phyloP scores from a whole-genome alignment of 2,888 invertebrate species.

The Glyphotaelius pellucidus region DNA sequence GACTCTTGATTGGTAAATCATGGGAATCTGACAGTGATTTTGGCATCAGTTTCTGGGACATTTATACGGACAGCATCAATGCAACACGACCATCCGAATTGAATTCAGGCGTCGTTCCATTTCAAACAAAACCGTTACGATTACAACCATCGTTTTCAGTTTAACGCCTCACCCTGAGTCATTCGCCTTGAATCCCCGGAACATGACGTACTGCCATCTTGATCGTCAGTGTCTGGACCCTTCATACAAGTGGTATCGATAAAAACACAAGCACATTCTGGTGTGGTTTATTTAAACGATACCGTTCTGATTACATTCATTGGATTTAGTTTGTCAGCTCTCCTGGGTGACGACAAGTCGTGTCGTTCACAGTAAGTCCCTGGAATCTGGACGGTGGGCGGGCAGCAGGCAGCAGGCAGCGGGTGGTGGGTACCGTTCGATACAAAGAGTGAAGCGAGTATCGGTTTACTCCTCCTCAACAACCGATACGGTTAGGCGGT shows the following conservation, averaged over 20 bases:
- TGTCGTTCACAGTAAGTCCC: background rate
- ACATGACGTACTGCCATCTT: background rate
- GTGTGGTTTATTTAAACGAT: background rate
- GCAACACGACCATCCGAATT: too few relatives aligned
- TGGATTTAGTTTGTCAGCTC: background rate
- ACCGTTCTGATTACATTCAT: background rate
- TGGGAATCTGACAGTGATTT: background rate
- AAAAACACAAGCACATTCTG: background rate
- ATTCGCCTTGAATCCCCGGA: background rate
- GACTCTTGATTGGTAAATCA: background rate
- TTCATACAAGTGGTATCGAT: background rate
- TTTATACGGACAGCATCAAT: too few relatives aligned
- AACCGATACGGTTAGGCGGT: conserved; percentile 43
- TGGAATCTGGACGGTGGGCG: conserved; percentile 51
- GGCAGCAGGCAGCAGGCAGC: conserved; percentile 27
- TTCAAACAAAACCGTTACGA: too few relatives aligned
- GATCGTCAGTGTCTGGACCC: background rate
- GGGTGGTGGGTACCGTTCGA: conserved; percentile 48
- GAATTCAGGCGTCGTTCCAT: too few relatives aligned
- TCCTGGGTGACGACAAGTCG: background rate
- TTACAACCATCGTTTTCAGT: too few relatives aligned
- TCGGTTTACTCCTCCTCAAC: conserved; percentile 55
- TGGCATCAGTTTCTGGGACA: too few relatives aligned
- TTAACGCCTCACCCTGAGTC: background rate
- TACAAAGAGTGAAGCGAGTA: conserved; percentile 23